Conservation (phyloP, 2,888 invertebrate genomes). For the Dolichopus griseipennis region DNA sequence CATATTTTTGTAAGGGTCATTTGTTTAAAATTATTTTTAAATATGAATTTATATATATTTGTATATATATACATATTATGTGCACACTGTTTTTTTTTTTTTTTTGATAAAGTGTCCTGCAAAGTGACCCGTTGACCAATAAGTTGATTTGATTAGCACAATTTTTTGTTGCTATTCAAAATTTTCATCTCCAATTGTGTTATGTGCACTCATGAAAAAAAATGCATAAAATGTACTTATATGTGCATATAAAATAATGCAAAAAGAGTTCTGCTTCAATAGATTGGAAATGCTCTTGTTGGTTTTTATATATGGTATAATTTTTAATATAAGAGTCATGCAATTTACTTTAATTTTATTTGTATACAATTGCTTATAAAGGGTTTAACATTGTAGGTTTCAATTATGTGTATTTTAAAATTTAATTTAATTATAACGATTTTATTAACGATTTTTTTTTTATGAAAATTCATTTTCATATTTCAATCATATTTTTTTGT, state of each 20-base stretch:
- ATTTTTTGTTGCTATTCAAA: background rate
- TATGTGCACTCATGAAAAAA: background rate
- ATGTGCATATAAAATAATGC: background rate
- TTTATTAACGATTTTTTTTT: background rate
- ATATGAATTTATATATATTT: too few relatives aligned
- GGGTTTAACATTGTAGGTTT: background rate
- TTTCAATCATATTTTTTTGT: too few relatives aligned
- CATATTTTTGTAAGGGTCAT: background rate
- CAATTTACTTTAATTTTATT: background rate
- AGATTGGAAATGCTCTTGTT: background rate
- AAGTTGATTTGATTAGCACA: slow-evolving; percentile 1
- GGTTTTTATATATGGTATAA: background rate
- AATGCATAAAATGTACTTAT: background rate
- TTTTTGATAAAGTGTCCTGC: too few relatives aligned
- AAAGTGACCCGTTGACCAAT: slow-evolving; percentile 1
- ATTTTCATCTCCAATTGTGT: too few relatives aligned
- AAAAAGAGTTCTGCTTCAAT: background rate
- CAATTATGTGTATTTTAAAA: background rate
- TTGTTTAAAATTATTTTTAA: background rate
- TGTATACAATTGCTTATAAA: background rate
- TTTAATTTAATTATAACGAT: background rate
- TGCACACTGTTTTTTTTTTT: too few relatives aligned
- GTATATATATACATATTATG: too few relatives aligned
- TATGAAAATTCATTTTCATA: too few relatives aligned
- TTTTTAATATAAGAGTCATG: background rate